phyloP scores from a whole-genome alignment of 2,888 invertebrate species.

The Metacarcinus magister region DNA sequence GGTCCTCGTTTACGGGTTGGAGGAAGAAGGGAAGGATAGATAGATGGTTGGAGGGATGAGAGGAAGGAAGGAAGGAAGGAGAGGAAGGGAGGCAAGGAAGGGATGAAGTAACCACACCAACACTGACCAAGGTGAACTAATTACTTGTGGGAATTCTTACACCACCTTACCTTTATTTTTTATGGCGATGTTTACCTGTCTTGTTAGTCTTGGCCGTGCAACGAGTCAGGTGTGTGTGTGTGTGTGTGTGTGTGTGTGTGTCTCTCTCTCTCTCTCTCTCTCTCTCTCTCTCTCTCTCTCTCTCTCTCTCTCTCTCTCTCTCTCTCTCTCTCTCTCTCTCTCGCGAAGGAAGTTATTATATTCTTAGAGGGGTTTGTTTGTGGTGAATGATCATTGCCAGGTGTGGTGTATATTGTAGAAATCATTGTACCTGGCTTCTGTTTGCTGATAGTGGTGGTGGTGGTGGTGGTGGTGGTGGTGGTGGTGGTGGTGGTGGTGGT shows the following conservation, averaged over 20 bases:
- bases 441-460: no score
- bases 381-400: no score
- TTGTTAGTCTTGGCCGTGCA: background rate
- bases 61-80: background rate
- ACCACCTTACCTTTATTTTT: background rate
- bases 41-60: background rate
- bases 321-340: no score
- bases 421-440: no score
- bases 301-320: no score
- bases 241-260: background rate
- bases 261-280: no score
- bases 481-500: no score
- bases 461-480: no score
- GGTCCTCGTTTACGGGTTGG: background rate
- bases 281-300: no score
- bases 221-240: background rate
- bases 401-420: no score
- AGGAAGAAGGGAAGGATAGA: background rate
- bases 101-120: background rate
- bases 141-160: background rate
- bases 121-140: background rate
- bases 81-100: background rate
- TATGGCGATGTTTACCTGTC: background rate
- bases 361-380: no score
- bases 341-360: no score